A percentile compares a stretch with the other conserved stretches of the same genome.
phyloP scores from a whole-genome alignment of 2,113 vertebrate genomes.

The Carassius gibelio region DNA sequence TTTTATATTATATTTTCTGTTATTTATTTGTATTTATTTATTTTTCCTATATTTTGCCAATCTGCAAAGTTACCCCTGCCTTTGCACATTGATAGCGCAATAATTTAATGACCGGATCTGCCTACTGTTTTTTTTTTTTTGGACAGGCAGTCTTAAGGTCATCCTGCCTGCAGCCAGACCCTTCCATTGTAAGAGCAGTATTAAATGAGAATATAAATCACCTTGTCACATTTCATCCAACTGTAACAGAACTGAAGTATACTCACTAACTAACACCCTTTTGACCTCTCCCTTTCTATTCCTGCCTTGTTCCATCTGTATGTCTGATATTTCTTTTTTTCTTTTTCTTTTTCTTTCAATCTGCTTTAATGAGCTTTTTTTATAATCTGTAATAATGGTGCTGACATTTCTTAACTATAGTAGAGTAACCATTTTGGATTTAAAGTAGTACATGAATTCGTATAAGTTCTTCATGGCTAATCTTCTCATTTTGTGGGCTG shows the following conservation, averaged over 20 bases:
- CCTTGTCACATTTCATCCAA: conserved; percentile 47
- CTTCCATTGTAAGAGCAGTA: conserved; percentile 18
- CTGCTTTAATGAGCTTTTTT: neutral
- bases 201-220: conserved; percentile 48
- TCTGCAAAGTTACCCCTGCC: neutral
- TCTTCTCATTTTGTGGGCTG: neutral
- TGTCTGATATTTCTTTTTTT: neutral
- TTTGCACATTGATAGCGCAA: neutral
- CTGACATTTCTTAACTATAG: neutral
- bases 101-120: neutral
- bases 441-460: neutral
- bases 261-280: conserved; percentile 2
- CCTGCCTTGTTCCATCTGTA: neutral
- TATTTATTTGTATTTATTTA: neutral
- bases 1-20: neutral
- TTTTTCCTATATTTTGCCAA: neutral
- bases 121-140: neutral
- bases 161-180: conserved; percentile 24
- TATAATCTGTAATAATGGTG: neutral
- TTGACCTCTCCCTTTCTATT: neutral
- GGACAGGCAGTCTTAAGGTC: conserved; percentile 19
- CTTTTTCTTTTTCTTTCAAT: neutral
- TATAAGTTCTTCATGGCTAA: neutral
- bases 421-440: neutral
- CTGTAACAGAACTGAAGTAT: conserved; percentile 16